Base-by-base conservation (phyloP, 2,113 vertebrate genomes). In the Cryptotis parvus region DNA sequence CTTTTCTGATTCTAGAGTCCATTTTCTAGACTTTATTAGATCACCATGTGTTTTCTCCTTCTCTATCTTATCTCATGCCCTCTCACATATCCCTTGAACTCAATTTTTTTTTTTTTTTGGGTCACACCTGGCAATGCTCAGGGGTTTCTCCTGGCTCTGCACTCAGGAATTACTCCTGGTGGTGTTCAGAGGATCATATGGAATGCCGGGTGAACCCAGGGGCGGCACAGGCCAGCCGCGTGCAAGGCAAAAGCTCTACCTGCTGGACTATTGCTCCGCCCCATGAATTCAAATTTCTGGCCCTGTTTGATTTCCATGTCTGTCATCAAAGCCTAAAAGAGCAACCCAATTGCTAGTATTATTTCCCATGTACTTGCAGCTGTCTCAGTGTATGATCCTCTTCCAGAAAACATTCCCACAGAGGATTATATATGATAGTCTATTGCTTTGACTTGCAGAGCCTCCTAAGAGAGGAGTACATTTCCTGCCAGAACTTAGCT, bases 281-380 rank as follows among this genome's bases (percentile, higher is more conserved):
- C n/a, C n/a, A n/a, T n/a, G n/a, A 70, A 55, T 33, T 55, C 49
- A 58, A 45, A 41, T 37, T 10, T 81, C 41, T 78, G 37, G 16
- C 9, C 8, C 31, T 76, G 18, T 74, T 1, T 91, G 41, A 77
- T 66, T 84, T 84, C 33, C 9, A 35, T 0, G 9, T 31, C 73
- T 31, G 29, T 18, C 29, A 33, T 41, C 24, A 29, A 74, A 3
- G 55, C 37, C n/a, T 79, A 88, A 18, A 41, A 45, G 18, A 58
- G 20, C 55, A 58, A 58, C 55, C 24, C 55, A 22, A 58, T 58
- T 58, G 18, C 18, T 58, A 58, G n/a, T 29, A 18, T 89, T 92
- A n/a, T 77, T 76, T 81, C 35, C 63, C 63, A 85, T 72, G 20
- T 65, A 89, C 70, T 89, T 55, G 81, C 43, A 52, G 22, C 37